phyloP scores from a whole-genome alignment of 2,888 invertebrate species.

The Agrochola macilenta region DNA sequence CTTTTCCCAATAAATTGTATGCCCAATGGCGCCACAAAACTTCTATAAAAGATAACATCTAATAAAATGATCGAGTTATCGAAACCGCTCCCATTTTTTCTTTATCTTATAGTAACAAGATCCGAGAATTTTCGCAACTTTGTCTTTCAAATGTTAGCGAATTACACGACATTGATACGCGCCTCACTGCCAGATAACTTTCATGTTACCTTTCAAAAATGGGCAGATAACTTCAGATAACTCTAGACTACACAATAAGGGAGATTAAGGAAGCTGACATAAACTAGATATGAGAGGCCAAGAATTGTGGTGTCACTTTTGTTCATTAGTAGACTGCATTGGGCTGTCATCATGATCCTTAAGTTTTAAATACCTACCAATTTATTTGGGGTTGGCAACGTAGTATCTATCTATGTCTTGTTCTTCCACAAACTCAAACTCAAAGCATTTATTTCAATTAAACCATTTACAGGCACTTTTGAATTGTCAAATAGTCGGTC shows the following conservation, averaged over 20 bases:
- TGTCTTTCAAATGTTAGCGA: conserved; percentile 28
- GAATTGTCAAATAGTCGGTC: too few relatives aligned
- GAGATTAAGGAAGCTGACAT: not conserved
- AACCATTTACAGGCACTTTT: too few relatives aligned
- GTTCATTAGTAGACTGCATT: not conserved
- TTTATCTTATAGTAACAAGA: conserved; percentile 42
- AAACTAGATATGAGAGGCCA: conserved; percentile 2
- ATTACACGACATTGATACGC: conserved; percentile 27
- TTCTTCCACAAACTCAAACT: too few relatives aligned
- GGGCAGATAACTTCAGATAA: conserved; percentile 24
- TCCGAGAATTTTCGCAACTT: conserved; percentile 41
- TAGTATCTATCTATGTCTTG: not conserved
- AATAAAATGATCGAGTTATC: conserved; percentile 55
- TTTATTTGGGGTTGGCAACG: not conserved
- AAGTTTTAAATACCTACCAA: not conserved
- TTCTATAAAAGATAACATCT: conserved; percentile 46
- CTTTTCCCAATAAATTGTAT: conserved; percentile 28
- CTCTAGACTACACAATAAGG: not conserved
- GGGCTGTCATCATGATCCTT: not conserved
- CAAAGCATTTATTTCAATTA: too few relatives aligned
- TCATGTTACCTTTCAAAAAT: conserved; percentile 39
- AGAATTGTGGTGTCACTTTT: not conserved
- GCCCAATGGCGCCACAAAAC: conserved; percentile 44
- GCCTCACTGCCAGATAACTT: conserved; percentile 26
- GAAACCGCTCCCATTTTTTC: conserved; percentile 42